Evolutionary conservation across 2,113 vertebrate species (phyloP), one percentile per base, ranked within the genome.

Genomic region (Struthidea cinerea): DNA sequence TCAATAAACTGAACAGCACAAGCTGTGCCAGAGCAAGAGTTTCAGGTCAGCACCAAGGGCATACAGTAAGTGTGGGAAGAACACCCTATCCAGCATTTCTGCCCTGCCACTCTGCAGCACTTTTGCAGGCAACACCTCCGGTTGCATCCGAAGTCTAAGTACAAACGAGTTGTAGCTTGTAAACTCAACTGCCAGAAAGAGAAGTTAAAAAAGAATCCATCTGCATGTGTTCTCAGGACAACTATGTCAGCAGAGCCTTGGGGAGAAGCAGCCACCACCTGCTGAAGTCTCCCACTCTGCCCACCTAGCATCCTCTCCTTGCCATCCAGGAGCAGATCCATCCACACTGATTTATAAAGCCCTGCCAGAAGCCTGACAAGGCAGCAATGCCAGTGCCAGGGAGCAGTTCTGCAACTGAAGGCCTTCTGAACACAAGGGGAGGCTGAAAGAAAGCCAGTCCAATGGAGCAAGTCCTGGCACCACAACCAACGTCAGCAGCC

Each of bases 401-500:
- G 47, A 75, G 44, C 56, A 71, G 69, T 26, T 83, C 78, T 76
- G 80, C 35, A 74, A 4, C 33, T 32, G 37, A 87, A 55, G 53
- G 26, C 39, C 69, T 91, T 55, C 84, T 42, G 56, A 95, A 57
- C 41, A 47, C 2, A 1, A 1, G 28, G 26, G n/a, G 53, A 84
- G 20, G 39, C 59, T 61, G 78, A 44, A 84, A 19, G 35, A 9
- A 88, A 79, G 41, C 8, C 80, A 84, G 15, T 19, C 11, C 55
- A 35, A 1, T 1, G 13, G 67, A 60, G 44, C 60, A 50, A 60
- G n/a, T 19, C 56, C 47, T 83, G 79, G 68, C 50, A 50, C 28
- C 10, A 16, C 0, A 3, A 44, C 30, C 1, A 64, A 26, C 2
- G 0, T 13, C 55, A 50, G 79, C 75, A 50, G 3, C 69, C 82